Conservation (phyloP, 2,113 vertebrate genomes). For the Nesoenas mayeri region DNA sequence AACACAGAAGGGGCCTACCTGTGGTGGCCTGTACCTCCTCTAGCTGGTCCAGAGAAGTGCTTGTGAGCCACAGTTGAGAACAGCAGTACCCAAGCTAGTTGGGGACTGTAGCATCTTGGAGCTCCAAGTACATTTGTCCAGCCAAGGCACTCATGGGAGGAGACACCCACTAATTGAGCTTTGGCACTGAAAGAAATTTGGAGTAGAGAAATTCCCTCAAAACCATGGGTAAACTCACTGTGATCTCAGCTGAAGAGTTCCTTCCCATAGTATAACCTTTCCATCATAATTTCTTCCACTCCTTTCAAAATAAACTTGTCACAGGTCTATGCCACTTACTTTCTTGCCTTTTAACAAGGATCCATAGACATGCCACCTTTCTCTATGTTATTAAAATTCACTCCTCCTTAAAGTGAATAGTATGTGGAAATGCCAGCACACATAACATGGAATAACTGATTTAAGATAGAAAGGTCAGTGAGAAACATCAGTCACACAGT, state of each 20-base stretch:
- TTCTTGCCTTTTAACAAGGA: neutral
- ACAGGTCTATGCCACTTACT: neutral
- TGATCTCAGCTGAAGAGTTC: neutral
- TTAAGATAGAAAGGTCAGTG: neutral
- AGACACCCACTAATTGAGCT: neutral
- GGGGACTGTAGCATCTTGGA: neutral
- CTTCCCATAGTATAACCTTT: neutral
- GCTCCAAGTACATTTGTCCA: neutral
- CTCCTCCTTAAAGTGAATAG: neutral
- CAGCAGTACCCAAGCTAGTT: fast-evolving
- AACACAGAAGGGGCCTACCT: neutral
- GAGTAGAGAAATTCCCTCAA: neutral
- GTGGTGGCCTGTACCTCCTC: neutral
- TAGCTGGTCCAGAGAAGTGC: neutral
- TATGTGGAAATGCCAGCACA: neutral
- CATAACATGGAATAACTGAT: neutral
- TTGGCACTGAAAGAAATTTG: neutral
- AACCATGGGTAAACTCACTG: neutral
- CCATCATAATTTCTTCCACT: neutral
- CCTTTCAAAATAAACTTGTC: neutral
- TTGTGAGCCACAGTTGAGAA: neutral
- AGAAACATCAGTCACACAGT: neutral
- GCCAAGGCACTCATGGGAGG: neutral
- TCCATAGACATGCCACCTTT: neutral
- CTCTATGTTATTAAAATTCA: neutral